Conservation (phyloP, 2,113 vertebrate species). For the Saguinus imperator region DNA sequence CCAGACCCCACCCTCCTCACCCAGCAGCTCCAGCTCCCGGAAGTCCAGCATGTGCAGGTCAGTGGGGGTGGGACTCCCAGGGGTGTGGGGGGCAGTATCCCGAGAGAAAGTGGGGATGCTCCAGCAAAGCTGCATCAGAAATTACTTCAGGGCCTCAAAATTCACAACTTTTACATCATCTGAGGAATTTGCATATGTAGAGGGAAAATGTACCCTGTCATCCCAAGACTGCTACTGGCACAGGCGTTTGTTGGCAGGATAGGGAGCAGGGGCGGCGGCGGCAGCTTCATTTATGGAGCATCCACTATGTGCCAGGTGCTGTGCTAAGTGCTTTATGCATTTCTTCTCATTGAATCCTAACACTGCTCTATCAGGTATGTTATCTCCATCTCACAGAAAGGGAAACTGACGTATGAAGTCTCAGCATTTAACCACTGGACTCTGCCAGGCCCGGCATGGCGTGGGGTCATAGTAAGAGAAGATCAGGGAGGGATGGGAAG, state of each 20-base stretch:
- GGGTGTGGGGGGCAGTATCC: rapidly evolving
- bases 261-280: rapidly evolving
- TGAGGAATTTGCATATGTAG: background rate
- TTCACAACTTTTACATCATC: rapidly evolving
- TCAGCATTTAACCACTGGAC: background rate
- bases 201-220: rapidly evolving
- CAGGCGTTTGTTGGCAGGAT: rapidly evolving
- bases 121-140: background rate
- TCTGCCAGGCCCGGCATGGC: background rate
- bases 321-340: rapidly evolving
- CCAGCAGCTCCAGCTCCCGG: slow-evolving; percentile 94
- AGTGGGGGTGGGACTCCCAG: background rate
- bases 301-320: rapidly evolving
- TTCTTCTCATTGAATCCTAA: background rate
- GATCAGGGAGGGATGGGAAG: background rate
- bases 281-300: background rate
- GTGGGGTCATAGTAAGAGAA: background rate
- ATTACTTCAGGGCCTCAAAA: background rate
- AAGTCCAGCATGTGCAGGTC: slow-evolving; percentile 99
- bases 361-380: background rate
- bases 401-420: background rate
- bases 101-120: background rate
- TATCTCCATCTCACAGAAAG: background rate
- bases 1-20: slow-evolving; percentile 96
- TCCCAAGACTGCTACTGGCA: background rate